These are phyloP conservation scores for Peromyscus melanophrys DNA, from an alignment of 2,797 vertebrate genomes.

Conservation along the genomic window DNA sequence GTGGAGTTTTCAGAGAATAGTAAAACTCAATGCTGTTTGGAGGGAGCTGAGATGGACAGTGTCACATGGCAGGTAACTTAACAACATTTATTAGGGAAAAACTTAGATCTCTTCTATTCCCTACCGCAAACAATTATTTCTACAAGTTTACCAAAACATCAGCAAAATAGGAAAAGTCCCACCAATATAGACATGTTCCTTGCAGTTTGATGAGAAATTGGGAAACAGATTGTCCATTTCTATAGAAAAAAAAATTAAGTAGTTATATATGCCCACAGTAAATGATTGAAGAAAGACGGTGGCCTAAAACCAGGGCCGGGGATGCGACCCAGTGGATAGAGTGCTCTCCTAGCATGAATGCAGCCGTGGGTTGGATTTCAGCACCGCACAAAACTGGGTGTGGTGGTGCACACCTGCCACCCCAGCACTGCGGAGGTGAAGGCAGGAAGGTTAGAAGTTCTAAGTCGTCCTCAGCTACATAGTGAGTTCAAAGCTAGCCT, in stretches of 20 bases:
- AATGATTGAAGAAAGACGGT: not conserved
- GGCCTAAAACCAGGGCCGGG: not conserved
- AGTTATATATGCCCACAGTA: not conserved
- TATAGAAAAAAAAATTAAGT: slow-evolving; percentile 43
- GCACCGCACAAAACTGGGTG: not conserved
- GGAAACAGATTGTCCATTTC: not conserved
- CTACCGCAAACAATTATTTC: not conserved
- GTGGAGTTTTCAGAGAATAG: not conserved
- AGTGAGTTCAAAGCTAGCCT: not conserved
- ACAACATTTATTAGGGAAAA: not conserved
- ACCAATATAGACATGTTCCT: not conserved
- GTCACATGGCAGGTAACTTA: slow-evolving; percentile 33
- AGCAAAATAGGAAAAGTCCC: not conserved
- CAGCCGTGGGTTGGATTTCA: not conserved
- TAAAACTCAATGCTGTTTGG: not conserved
- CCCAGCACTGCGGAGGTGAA: not conserved
- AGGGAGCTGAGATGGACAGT: not conserved
- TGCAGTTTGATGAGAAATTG: not conserved
- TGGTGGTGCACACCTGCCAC: not conserved
- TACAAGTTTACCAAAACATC: not conserved
- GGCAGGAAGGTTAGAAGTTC: not conserved
- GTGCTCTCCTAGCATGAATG: not conserved
- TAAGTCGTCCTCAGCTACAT: not conserved
- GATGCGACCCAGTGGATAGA: not conserved
- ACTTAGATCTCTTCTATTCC: not conserved